Evolutionary conservation across 2,113 vertebrate genomes (phyloP).

Genomic region (Notechis scutatus): DNA sequence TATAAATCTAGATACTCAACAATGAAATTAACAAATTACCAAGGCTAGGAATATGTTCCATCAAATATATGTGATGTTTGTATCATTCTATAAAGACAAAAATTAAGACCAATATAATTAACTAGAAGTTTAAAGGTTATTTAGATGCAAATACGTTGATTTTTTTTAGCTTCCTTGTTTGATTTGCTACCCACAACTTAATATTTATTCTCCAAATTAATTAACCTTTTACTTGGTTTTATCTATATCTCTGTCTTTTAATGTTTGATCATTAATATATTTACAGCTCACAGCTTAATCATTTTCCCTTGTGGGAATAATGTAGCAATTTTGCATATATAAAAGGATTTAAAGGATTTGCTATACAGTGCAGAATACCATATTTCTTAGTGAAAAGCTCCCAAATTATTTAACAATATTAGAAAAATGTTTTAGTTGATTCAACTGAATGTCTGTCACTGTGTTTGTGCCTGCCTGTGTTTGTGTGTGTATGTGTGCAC

Average conservation of each 20-base stretch:
- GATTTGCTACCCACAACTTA: neutral
- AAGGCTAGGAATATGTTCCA: neutral
- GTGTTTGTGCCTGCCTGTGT: rapidly evolving
- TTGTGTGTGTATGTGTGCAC: neutral
- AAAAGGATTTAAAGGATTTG: neutral
- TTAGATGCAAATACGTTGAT: conserved; percentile 18
- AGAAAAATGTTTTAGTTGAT: neutral
- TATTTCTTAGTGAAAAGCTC: neutral
- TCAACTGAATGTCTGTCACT: neutral
- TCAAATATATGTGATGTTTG: neutral
- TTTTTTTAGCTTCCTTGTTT: conserved; percentile 28
- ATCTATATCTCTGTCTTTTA: neutral
- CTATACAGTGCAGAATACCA: rapidly evolving
- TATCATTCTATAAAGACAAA: neutral
- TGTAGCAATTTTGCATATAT: neutral
- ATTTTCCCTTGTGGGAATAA: conserved; percentile 25
- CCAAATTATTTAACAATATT: neutral
- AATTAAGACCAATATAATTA: neutral
- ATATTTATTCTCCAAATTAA: conserved; percentile 36
- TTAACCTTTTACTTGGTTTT: conserved; percentile 13
- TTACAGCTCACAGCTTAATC: neutral
- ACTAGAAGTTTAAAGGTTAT: neutral
- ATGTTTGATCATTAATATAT: conserved; percentile 23
- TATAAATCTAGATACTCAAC: neutral
- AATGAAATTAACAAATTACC: neutral